Conservation (phyloP, 1,140 invertebrate genomes). For the Zaprionus gabonicus region DNA sequence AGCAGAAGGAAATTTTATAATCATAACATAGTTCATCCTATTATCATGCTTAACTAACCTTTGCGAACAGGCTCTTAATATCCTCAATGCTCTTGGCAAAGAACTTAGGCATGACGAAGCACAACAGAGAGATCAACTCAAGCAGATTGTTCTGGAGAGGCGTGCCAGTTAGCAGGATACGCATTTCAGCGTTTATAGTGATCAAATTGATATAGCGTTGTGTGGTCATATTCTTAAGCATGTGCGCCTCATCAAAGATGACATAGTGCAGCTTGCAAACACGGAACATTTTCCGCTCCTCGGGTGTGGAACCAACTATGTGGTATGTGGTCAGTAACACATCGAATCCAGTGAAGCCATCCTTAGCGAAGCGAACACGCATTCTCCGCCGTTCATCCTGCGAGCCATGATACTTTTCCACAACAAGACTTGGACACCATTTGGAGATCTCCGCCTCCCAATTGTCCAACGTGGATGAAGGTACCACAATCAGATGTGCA, state of each 20-base stretch:
- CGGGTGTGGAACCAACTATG: conserved; percentile 91
- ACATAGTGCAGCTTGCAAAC: conserved; percentile 95
- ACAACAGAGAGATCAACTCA: conserved; percentile 97
- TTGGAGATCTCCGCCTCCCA: conserved; percentile 93
- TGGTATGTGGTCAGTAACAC: conserved; percentile 95
- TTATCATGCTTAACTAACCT: conserved; percentile 58
- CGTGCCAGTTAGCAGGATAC: conserved; percentile 95
- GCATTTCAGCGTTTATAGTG: conserved; percentile 93
- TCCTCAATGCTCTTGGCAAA: conserved; percentile 95
- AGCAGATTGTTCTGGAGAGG: conserved; percentile 98
- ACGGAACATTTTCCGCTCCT: conserved; percentile 96
- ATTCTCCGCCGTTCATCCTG: conserved; percentile 92
- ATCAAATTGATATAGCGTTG: conserved; percentile 95
- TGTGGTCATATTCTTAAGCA: conserved; percentile 98
- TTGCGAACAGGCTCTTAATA: conserved; percentile 94
- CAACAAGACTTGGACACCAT: conserved; percentile 93
- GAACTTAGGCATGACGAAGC: conserved; percentile 98
- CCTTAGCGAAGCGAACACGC: conserved; percentile 90
- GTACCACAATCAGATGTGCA: conserved; percentile 96
- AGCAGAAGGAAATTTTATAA: neutral
- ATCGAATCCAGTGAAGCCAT: conserved; percentile 91
- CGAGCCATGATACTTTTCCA: conserved; percentile 94
- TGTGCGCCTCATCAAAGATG: conserved; percentile 98
- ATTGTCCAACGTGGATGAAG: conserved; percentile 96
- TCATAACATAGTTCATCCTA: neutral